phyloP scores from a whole-genome alignment of 1,140 invertebrate genomes.

The Drosophila serrata region DNA sequence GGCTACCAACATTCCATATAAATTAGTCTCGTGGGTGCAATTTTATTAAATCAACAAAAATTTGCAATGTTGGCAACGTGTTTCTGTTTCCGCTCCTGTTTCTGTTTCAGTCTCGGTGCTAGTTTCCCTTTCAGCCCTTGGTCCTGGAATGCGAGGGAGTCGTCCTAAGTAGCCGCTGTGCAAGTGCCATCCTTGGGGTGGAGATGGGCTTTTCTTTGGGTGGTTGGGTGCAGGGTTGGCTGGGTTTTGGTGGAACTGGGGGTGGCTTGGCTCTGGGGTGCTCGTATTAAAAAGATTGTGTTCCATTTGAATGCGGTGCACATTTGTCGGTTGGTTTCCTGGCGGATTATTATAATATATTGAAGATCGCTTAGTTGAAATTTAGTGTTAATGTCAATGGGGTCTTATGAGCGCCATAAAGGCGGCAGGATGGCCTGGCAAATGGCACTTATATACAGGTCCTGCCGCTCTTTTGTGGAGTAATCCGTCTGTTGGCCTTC shows the following conservation, averaged over 20 bases:
- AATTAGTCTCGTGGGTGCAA: constrained; percentile 84
- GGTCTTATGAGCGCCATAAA: constrained; percentile 40
- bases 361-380: constrained; percentile 80
- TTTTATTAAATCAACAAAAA: constrained; percentile 85
- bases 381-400: constrained; percentile 69
- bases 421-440: constrained; percentile 18
- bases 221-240: constrained; percentile 1
- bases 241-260: constrained; percentile 13
- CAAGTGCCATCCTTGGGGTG: constrained; percentile 33
- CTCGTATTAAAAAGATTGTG: constrained; percentile 74
- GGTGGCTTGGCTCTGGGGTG: constrained; percentile 22
- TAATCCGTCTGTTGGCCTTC: constrained; percentile 3
- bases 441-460: constrained; percentile 20
- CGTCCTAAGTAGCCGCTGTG: constrained; percentile 61
- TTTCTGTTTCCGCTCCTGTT: constrained; percentile 44
- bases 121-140: constrained; percentile 21
- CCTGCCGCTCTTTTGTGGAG: not conserved
- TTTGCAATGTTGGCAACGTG: constrained; percentile 77
- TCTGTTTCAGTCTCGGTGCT: constrained; percentile 22
- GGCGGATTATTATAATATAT: constrained; percentile 76
- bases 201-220: constrained; percentile 14
- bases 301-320: constrained; percentile 72
- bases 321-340: constrained; percentile 63
- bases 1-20: constrained; percentile 80
- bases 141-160: constrained; percentile 25